Evolutionary conservation across 2,113 vertebrate species (phyloP).

Genomic region (Actinemys pallida): DNA sequence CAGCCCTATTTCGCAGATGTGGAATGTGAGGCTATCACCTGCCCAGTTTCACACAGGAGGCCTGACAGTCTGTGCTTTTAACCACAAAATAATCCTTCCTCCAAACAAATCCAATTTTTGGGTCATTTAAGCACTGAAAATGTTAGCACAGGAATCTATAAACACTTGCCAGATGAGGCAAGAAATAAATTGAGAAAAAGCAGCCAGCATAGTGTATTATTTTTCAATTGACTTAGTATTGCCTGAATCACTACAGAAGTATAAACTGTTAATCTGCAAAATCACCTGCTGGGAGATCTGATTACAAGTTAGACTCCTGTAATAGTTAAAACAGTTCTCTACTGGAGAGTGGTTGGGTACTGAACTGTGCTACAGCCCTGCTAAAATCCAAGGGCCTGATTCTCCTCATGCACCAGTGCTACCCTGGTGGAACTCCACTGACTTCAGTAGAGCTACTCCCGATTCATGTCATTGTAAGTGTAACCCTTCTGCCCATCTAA

Average conservation of each 20-base stretch:
- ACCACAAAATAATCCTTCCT: background rate
- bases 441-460: slow-evolving; percentile 57
- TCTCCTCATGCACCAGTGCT: slow-evolving; percentile 1
- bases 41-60: background rate
- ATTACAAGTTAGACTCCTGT: slow-evolving; percentile 60
- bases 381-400: slow-evolving; percentile 14
- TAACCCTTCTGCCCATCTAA: too few species aligned
- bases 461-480: slow-evolving; percentile 24
- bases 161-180: slow-evolving; percentile 12
- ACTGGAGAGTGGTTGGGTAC: slow-evolving; percentile 65
- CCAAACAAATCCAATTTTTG: background rate
- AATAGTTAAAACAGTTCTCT: slow-evolving; percentile 65
- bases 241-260: slow-evolving; percentile 60
- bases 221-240: slow-evolving; percentile 39
- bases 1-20: slow-evolving; percentile 1
- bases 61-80: background rate
- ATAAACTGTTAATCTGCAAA: slow-evolving; percentile 64
- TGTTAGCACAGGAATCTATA: background rate
- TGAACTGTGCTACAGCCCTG: slow-evolving; percentile 52
- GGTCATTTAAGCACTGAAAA: background rate
- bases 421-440: slow-evolving; percentile 43
- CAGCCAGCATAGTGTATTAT: slow-evolving; percentile 1
- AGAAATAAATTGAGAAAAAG: slow-evolving; percentile 33
- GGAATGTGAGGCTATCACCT: background rate
- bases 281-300: slow-evolving; percentile 66